These are phyloP conservation scores for Amphiprion ocellaris DNA, from an alignment of 2,113 vertebrate species.

Conservation along the genomic window DNA sequence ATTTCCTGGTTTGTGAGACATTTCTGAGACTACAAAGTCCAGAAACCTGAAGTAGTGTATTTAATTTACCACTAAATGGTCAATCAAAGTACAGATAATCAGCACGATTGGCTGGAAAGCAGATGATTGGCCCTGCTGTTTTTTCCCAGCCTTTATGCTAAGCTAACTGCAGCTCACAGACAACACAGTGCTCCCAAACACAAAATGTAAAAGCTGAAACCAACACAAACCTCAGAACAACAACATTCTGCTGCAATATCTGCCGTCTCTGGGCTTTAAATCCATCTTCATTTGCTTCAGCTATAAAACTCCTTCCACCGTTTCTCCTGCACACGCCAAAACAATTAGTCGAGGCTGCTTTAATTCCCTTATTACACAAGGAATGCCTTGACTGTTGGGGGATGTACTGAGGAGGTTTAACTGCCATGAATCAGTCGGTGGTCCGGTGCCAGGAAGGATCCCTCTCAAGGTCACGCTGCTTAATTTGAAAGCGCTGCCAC, in stretches of 20 bases:
- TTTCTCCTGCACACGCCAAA: constrained; percentile 10
- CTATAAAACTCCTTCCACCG: constrained; percentile 6
- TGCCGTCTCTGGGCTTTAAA: not conserved
- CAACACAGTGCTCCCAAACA: too few species aligned
- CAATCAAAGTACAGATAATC: too few species aligned
- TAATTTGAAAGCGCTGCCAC: constrained; percentile 17
- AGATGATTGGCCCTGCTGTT: too few species aligned
- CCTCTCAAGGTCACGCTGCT: constrained; percentile 26
- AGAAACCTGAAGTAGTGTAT: too few species aligned
- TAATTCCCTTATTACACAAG: constrained; percentile 14
- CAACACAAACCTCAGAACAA: not conserved
- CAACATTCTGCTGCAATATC: too few species aligned
- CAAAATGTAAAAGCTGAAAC: not conserved
- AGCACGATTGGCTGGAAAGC: too few species aligned
- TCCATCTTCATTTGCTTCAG: constrained; percentile 8
- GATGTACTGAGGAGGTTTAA: constrained; percentile 6
- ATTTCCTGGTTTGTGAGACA: too few species aligned
- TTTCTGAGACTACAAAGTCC: too few species aligned
- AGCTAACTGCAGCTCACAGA: too few species aligned
- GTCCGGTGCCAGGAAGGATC: constrained; percentile 15
- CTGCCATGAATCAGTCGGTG: constrained; percentile 19
- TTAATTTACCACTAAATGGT: too few species aligned
- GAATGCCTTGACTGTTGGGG: not conserved
- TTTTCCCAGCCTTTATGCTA: too few species aligned
- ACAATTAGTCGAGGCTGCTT: not conserved